Conservation (phyloP, 2,888 invertebrate species). For the Kuschelorhynchus macadamiae region DNA sequence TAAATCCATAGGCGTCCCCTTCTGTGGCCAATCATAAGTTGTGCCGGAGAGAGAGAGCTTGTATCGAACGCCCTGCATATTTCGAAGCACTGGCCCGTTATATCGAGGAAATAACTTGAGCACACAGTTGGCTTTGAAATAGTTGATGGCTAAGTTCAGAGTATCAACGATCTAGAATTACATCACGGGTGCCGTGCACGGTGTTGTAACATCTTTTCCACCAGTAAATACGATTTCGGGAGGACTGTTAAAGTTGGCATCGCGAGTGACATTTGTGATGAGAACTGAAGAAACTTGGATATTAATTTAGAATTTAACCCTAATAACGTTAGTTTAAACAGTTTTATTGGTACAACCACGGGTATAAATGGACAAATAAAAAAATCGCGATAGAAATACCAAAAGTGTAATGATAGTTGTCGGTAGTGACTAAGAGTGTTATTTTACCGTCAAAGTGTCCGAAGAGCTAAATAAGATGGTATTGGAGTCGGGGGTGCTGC, state of each 20-base stretch:
- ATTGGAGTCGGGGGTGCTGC: conserved; percentile 76
- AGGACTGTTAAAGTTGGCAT: too few species aligned
- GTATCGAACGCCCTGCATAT: neutral
- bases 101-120: conserved; percentile 17
- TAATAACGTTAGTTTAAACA: neutral
- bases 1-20: conserved; percentile 56
- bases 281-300: conserved; percentile 2
- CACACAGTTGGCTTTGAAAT: conserved; percentile 33
- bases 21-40: conserved; percentile 16
- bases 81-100: conserved; percentile 34
- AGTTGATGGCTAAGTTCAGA: conserved; percentile 38
- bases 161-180: conserved; percentile 1
- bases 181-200: conserved; percentile 8
- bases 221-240: too few species aligned
- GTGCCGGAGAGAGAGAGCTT: conserved; percentile 1
- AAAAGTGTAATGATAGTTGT: conserved; percentile 30
- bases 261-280: conserved; percentile 30
- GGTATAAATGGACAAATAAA: neutral
- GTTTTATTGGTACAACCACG: neutral
- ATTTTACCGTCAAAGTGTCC: conserved; percentile 53
- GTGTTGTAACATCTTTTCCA: neutral
- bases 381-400: neutral
- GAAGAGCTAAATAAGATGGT: conserved; percentile 70
- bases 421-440: conserved; percentile 29
- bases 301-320: conserved; percentile 7